These are phyloP conservation scores for Lipophrys pholis DNA, from an alignment of 2,113 vertebrate genomes.

Conservation along the genomic window DNA sequence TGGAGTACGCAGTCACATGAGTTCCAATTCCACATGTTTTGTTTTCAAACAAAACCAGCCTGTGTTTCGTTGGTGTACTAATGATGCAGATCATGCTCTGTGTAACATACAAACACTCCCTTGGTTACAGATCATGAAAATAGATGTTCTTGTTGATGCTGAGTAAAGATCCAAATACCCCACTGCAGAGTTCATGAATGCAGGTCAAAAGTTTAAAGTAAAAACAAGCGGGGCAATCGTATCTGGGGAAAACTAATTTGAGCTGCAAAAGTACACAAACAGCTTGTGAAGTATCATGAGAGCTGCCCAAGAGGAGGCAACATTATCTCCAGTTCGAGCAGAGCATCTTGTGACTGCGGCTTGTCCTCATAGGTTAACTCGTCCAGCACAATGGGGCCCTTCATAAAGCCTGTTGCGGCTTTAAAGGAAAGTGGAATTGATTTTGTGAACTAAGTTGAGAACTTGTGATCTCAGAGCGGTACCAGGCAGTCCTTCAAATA, in stretches of 20 bases:
- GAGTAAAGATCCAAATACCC: not conserved
- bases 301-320: constrained; percentile 37
- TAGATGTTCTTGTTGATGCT: not conserved
- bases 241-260: constrained; percentile 17
- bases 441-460: constrained; percentile 6
- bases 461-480: constrained; percentile 1
- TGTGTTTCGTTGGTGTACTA: not conserved
- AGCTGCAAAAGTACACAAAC: constrained; percentile 32
- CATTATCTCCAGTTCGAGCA: constrained; percentile 53
- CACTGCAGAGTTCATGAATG: constrained; percentile 12
- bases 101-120: not conserved
- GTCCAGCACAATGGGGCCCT: constrained; percentile 63
- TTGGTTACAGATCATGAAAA: not conserved
- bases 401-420: constrained; percentile 46
- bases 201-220: constrained; percentile 13
- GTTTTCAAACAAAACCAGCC: constrained; percentile 6
- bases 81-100: not conserved
- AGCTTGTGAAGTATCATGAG: constrained; percentile 50
- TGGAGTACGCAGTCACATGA: constrained; percentile 6
- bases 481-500: not conserved
- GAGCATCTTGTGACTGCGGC: constrained; percentile 68
- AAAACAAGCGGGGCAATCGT: not conserved
- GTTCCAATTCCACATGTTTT: not conserved
- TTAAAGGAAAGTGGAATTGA: constrained; percentile 24
- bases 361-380: constrained; percentile 55